phyloP scores from a whole-genome alignment of 2,888 invertebrate genomes.

The Endomychus coccineus region DNA sequence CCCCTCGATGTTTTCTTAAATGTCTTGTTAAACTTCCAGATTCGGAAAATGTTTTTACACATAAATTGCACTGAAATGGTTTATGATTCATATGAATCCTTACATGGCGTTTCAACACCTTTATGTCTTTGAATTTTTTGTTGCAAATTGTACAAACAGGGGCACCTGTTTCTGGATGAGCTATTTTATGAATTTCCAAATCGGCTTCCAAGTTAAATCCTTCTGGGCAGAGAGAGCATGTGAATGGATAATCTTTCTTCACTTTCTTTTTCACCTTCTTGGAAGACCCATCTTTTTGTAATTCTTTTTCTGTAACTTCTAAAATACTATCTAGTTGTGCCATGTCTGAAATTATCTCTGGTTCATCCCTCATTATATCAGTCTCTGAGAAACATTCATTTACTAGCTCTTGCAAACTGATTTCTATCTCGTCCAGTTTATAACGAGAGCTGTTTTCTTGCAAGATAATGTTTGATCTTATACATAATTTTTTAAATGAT shows the following conservation, averaged over 20 bases:
- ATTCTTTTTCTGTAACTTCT: background rate
- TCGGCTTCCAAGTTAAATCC: conserved; percentile 30
- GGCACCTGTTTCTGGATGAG: conserved; percentile 29
- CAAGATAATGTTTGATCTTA: conserved; percentile 29
- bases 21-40: conserved; percentile 36
- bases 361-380: conserved; percentile 12
- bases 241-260: background rate
- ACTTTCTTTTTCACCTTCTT: background rate
- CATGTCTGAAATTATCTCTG: too few species aligned
- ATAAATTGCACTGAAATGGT: conserved; percentile 33
- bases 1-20: conserved; percentile 35
- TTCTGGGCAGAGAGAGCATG: conserved; percentile 2
- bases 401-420: conserved; percentile 22
- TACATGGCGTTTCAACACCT: conserved; percentile 33
- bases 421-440: conserved; percentile 27
- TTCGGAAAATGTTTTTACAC: conserved; percentile 33
- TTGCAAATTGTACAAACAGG: conserved; percentile 32
- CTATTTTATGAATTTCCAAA: conserved; percentile 31
- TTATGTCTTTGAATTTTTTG: conserved; percentile 32
- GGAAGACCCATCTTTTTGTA: background rate
- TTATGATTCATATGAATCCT: conserved; percentile 34
- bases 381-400: conserved; percentile 20
- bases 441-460: conserved; percentile 24
- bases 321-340: conserved; percentile 12
- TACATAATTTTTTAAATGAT: conserved; percentile 31